Evolutionary conservation across 2,113 vertebrate species (phyloP), one percentile per base, ranked within the genome.

Genomic region (Prolemur simus): DNA sequence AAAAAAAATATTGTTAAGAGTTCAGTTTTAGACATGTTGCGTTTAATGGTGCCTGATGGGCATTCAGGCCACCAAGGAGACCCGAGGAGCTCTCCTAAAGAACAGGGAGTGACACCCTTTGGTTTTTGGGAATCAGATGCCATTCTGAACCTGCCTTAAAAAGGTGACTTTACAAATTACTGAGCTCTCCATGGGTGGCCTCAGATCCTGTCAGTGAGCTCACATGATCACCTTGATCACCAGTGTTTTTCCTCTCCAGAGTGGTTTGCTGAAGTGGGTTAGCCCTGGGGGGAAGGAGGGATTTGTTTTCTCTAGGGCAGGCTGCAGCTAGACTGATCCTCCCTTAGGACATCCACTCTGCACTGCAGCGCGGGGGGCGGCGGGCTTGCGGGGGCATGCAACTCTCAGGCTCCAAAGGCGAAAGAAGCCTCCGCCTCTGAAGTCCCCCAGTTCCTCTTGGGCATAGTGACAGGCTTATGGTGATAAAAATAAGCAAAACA

Each of bases 221-320:
- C 86, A 81, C 34, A 17, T 0, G 71, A 74, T 66, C 81, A 23
- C 77, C 8, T 17, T 74, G 45, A 90, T 95, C 58, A 52, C 8
- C n/a, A 39, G 4, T 10, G 34, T 45, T n/a, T 52, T 73, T 32
- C 17, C 37, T 95, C 47, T 71, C 78, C 12, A 23, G 39, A 37
- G 45, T 42, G 8, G 37, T n/a, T 3, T 87, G 63, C 56, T 87
- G 17, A 60, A 87, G 63, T 23, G 45, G 23, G 42, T 3, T 84
- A 7, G 69, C 90, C 76, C 76, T 82, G 60, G 90, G 66, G 84
- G 47, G 2, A 27, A 34, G 63, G 69, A 84, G 69, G 81, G 10
- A 6, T 86, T 87, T 97, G 89, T 90, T 96, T 94, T 71, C 96
- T 87, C 47, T 87, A 37, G 0, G 2, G 89, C 89, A 97, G 89